These are phyloP conservation scores for Pachliopta kotzebuea DNA, from an alignment of 2,888 invertebrate genomes.

Conservation along the genomic window DNA sequence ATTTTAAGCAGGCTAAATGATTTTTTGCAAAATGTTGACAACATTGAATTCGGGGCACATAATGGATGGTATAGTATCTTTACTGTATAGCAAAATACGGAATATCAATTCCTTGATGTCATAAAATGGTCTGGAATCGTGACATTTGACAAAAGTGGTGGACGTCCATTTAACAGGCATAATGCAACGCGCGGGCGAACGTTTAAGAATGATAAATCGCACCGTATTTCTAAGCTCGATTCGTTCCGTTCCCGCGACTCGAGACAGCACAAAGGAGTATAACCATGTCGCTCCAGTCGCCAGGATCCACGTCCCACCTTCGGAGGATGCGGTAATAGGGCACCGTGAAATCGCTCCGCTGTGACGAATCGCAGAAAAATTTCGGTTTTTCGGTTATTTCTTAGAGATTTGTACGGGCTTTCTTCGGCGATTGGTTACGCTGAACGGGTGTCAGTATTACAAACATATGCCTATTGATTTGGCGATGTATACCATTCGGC, in stretches of 20 bases:
- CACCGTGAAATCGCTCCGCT: slow-evolving; percentile 70
- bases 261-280: slow-evolving; percentile 57
- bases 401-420: slow-evolving; percentile 80
- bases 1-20: too few species aligned
- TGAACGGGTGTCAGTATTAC: slow-evolving; percentile 77
- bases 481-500: slow-evolving; percentile 52
- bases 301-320: slow-evolving; percentile 31
- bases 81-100: slow-evolving; percentile 30
- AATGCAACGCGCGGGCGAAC: slow-evolving; percentile 56
- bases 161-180: slow-evolving; percentile 70
- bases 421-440: slow-evolving; percentile 75
- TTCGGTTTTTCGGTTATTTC: slow-evolving; percentile 81
- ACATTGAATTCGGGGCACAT: background rate
- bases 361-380: slow-evolving; percentile 80
- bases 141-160: slow-evolving; percentile 61
- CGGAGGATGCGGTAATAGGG: slow-evolving; percentile 64
- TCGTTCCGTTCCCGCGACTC: slow-evolving; percentile 68
- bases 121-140: slow-evolving; percentile 60
- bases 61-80: slow-evolving; percentile 3
- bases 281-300: slow-evolving; percentile 35
- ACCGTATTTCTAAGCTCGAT: slow-evolving; percentile 61
- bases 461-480: slow-evolving; percentile 78
- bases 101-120: slow-evolving; percentile 49
- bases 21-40: background rate
- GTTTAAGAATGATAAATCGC: slow-evolving; percentile 78